Evolutionary conservation across 2,113 vertebrate species (phyloP), one percentile per base, ranked within the genome.

Genomic region (Chrysemys picta): DNA sequence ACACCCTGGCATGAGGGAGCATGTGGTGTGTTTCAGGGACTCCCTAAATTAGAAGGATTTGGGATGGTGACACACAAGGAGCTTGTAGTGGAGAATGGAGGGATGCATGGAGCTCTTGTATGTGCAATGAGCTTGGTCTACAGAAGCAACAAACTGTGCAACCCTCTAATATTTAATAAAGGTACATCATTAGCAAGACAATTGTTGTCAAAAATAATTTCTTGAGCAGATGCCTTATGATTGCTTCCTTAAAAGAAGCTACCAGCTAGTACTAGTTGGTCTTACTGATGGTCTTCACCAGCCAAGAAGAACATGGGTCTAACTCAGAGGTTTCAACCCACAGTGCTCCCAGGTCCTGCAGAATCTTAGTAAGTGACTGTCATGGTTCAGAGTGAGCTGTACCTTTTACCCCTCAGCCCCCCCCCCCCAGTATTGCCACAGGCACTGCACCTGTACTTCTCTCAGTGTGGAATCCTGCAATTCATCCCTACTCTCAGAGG

Each of bases 1-100:
- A 84, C 1, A 1, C 9, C 49, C 13, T 50, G 0, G 29, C 80
- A 50, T 25, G 53, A 54, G 29, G 25, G 72, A 16, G 52, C 7
- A 27, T 42, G 80, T 6, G 16, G 16, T 57, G 80, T 2, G 31
- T 27, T 45, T 53, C 78, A 80, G 9, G 29, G 49, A 50, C 3
- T 52, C 47, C 29, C 29, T 80, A 9, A 80, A 80, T 50, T 80
- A 50, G 78, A 31, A 80, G 72, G 72, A 45, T 25, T 76, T 76
- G 38, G 72, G 38, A 29, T 17, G 16, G 78, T 65, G 47, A 52
- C 29, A 80, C 29, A 35, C 16, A 80, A 10, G 16, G 17, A 52
- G 17, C 9, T 35, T 80, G 29, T 80, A 5, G 21, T 24, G 38
- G 22, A 76, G 38, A 76, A 76, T 6, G 17, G 49, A 50, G 8